Conservation (phyloP, 2,888 invertebrate genomes). For the Sabatieria punctata region DNA sequence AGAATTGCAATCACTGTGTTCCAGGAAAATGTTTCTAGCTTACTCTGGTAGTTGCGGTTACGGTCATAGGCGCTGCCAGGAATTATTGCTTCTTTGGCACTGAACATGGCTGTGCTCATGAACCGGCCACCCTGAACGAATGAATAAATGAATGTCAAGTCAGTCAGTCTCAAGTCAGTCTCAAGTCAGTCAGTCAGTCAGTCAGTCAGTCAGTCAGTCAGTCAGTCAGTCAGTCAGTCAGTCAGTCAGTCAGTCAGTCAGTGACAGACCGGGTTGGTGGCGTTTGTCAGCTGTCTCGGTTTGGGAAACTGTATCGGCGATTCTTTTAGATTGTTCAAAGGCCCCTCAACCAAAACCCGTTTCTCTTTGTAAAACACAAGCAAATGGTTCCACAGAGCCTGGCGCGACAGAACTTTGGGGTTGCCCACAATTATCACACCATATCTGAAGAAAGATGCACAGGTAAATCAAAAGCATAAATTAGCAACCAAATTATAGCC, state of each 20-base stretch:
- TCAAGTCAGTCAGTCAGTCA: no score
- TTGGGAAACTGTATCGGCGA: slow-evolving; percentile 91
- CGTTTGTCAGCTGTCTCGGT: slow-evolving; percentile 82
- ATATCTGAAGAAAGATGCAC: slow-evolving; percentile 39
- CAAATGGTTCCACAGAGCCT: slow-evolving; percentile 94
- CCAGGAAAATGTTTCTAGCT: neutral
- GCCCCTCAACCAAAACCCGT: slow-evolving; percentile 88
- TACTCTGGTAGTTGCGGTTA: slow-evolving; percentile 8
- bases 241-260: no score
- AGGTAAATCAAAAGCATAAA: neutral
- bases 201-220: neutral
- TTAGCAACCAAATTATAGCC: no score
- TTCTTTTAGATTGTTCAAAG: slow-evolving; percentile 86
- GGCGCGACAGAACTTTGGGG: slow-evolving; percentile 89
- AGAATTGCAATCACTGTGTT: neutral
- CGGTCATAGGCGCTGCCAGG: slow-evolving; percentile 84
- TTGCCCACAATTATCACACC: slow-evolving; percentile 97
- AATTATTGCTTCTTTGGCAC: slow-evolving; percentile 81
- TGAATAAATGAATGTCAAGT: no score
- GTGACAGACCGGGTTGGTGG: slow-evolving; percentile 65
- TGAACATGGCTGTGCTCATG: slow-evolving; percentile 91
- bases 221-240: neutral
- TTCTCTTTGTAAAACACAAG: slow-evolving; percentile 93
- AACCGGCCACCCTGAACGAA: slow-evolving; percentile 59
- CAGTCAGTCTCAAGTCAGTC: no score